These are phyloP conservation scores for Porites lobata DNA, from an alignment of 92 coral and sea anemone species.

Conservation along the genomic window DNA sequence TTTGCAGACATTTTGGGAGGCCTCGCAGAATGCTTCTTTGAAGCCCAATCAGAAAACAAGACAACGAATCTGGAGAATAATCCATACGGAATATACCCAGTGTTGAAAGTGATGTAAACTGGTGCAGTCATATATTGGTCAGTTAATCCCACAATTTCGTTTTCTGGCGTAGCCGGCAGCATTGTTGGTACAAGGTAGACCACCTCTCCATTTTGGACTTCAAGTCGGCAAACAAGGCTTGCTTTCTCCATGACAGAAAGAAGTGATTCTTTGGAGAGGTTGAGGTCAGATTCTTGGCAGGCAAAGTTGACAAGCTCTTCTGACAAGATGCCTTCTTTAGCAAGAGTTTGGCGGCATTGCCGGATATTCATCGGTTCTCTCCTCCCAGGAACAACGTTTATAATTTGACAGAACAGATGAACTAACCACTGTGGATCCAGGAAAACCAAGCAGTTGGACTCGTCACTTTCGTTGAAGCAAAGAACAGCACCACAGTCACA, in stretches of 20 bases:
- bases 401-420: slow-evolving; percentile 25
- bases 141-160: slow-evolving; percentile 17
- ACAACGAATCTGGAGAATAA: slow-evolving; percentile 39
- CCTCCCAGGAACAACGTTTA: slow-evolving; percentile 8
- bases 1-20: slow-evolving; percentile 44
- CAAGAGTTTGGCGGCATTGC: slow-evolving; percentile 37
- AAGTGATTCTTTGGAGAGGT: slow-evolving; percentile 5
- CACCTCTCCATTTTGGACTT: background rate
- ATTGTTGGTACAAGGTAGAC: slow-evolving; percentile 46
- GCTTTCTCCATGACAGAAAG: slow-evolving; percentile 43
- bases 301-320: slow-evolving; percentile 38
- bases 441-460: slow-evolving; percentile 11
- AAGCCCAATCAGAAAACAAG: slow-evolving; percentile 26
- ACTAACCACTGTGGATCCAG: slow-evolving; percentile 53
- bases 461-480: slow-evolving; percentile 7
- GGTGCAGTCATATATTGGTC: slow-evolving; percentile 16
- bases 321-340: slow-evolving; percentile 41
- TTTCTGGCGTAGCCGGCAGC: slow-evolving; percentile 38
- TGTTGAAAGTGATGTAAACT: slow-evolving; percentile 28
- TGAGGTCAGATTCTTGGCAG: slow-evolving; percentile 15
- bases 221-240: slow-evolving; percentile 37
- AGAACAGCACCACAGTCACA: slow-evolving; percentile 48
- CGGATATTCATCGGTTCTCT: slow-evolving; percentile 40
- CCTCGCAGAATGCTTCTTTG: slow-evolving; percentile 10
- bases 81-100: slow-evolving; percentile 55